These are phyloP conservation scores for Pseudococcus viburni DNA, from an alignment of 2,888 invertebrate species.

Conservation along the genomic window DNA sequence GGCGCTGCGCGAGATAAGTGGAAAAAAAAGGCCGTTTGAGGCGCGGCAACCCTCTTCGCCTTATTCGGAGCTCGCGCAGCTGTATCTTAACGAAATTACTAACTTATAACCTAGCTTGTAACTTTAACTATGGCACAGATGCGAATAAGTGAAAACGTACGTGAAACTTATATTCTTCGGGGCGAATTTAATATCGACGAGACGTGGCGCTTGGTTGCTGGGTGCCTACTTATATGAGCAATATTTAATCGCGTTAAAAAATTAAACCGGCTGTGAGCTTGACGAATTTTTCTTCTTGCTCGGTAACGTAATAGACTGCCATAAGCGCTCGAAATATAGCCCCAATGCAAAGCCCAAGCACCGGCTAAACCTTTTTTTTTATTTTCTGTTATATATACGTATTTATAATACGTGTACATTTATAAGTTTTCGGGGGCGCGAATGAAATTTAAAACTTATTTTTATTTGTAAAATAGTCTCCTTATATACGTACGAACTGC, in stretches of 20 bases:
- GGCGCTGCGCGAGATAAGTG: slow-evolving; percentile 5
- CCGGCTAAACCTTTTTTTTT: background rate
- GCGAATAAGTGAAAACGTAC: slow-evolving; percentile 65
- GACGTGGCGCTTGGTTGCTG: background rate
- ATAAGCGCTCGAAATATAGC: background rate
- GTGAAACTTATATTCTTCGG: slow-evolving; percentile 59
- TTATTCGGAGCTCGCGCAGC: slow-evolving; percentile 1
- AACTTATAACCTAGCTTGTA: slow-evolving; percentile 61
- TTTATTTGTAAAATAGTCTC: slow-evolving; percentile 46
- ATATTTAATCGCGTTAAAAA: slow-evolving; percentile 54
- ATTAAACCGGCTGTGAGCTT: slow-evolving; percentile 36
- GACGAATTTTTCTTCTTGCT: background rate
- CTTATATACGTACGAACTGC: background rate
- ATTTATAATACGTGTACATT: no score
- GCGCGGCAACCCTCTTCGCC: slow-evolving; percentile 16
- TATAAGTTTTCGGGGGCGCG: slow-evolving; percentile 11
- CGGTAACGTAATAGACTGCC: background rate
- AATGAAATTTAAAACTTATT: slow-evolving; percentile 15
- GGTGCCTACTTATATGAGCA: slow-evolving; percentile 47
- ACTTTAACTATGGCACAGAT: slow-evolving; percentile 62
- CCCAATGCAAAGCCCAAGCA: background rate
- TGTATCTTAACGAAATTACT: slow-evolving; percentile 64
- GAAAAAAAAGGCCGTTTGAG: slow-evolving; percentile 54
- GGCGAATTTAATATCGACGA: slow-evolving; percentile 53
- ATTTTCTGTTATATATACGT: slow-evolving; percentile 29